Evolutionary conservation across 2,888 invertebrate genomes (phyloP), one percentile per base, ranked within the genome.

Genomic region (Lithosia quadra): DNA sequence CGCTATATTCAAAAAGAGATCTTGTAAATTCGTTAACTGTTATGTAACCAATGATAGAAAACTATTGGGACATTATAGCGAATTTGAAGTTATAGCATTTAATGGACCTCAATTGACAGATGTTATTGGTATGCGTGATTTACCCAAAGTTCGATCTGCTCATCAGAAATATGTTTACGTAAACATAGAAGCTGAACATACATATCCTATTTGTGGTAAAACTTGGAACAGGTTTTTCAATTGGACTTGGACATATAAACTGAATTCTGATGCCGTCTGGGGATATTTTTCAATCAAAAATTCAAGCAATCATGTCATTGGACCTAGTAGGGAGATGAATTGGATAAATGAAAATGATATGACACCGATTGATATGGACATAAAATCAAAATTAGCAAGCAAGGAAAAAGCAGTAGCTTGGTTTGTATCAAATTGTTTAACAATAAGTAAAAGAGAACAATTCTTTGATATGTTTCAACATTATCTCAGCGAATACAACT

Each of bases 231-330:
- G 79, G 10, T 92, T 81, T 68, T 93, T 93, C 68, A 93, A 93
- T 74, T 92, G 91, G 92, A 92, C 93, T 21, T 92, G 92, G 92
- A 92, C 92, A 0, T 92, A 92, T 67, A 90, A 86, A 79, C 71
- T 91, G 3, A 83, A 91, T 73, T 91, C 92, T 1, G 91, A 92
- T 72, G 83, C 86, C 2, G 66, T 87, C 13, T 93, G 92, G 92
- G 86, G 86, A 11, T 92, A 92, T 67, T 77, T 91, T 13, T 76
- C 78, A 2, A 75, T 93, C 18, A 83, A 75, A 74, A 88, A 92
- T 73, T 68, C 76, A 2, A 81, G 79, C 36, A 81, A 85, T 7
- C 81, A 82, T 24, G 77, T 89, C 0, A 80, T 92, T 13, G 92
- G 91, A 2, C 92, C 92, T 0, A 82, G 68, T 3, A 28, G 22